phyloP scores from a whole-genome alignment of 1,140 invertebrate species.

The Drusus annulatus region DNA sequence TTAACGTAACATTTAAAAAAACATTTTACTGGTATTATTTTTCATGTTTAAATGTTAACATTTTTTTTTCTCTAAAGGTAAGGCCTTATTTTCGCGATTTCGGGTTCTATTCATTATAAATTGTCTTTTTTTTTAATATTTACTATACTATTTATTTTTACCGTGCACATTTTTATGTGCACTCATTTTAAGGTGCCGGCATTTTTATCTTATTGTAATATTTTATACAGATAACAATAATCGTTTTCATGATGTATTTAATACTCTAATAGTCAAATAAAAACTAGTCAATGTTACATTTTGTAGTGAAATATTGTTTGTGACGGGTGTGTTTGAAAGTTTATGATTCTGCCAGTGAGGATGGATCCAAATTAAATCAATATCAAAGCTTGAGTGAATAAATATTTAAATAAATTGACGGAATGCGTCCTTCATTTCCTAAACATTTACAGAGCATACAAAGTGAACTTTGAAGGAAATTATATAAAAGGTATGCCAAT shows the following conservation, averaged over 20 bases:
- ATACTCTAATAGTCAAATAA: slow-evolving; percentile 56
- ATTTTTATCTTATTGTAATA: slow-evolving; percentile 59
- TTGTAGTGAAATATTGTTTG: slow-evolving; percentile 51
- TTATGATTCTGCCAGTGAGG: slow-evolving; percentile 50
- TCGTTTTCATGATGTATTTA: slow-evolving; percentile 56
- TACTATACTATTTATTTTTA: not conserved
- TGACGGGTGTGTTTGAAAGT: slow-evolving; percentile 52
- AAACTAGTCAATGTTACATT: slow-evolving; percentile 56
- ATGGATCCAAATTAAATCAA: slow-evolving; percentile 38
- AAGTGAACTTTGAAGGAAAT: too few relatives aligned
- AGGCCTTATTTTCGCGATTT: too few relatives aligned
- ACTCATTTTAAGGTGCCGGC: slow-evolving; percentile 59
- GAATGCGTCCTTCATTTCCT: slow-evolving; percentile 23
- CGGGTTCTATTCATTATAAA: too few relatives aligned
- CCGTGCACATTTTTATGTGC: slow-evolving; percentile 24
- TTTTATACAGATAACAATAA: slow-evolving; percentile 57
- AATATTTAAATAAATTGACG: slow-evolving; percentile 43
- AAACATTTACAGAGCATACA: slow-evolving; percentile 46
- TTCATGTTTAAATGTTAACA: too few relatives aligned
- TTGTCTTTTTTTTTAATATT: not conserved
- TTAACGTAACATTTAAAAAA: too few relatives aligned
- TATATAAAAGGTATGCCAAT: slow-evolving; percentile 28
- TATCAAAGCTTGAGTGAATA: slow-evolving; percentile 55
- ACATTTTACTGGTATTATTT: too few relatives aligned
- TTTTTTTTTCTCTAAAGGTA: too few relatives aligned